Conservation (phyloP, 2,797 vertebrate species). For the Tangara arthus region DNA sequence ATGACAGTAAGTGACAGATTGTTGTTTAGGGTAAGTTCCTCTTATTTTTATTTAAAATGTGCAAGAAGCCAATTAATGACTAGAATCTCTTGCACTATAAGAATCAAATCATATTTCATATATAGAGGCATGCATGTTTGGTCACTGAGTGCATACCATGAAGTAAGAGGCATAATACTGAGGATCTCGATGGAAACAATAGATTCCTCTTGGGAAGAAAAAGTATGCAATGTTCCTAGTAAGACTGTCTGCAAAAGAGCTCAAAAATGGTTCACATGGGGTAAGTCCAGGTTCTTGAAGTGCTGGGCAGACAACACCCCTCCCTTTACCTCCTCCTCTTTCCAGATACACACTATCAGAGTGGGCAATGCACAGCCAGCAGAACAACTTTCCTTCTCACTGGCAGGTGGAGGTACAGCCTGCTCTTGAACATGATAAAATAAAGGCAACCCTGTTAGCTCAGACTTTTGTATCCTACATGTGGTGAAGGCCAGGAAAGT, state of each 20-base stretch:
- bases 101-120: background rate
- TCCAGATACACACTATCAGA: background rate
- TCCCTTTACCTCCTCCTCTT: background rate
- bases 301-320: background rate
- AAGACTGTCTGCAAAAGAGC: background rate
- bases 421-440: background rate
- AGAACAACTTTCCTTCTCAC: background rate
- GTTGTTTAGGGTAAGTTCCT: background rate
- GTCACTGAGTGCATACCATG: background rate
- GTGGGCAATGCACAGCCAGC: background rate
- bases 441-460: background rate
- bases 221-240: background rate
- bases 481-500: background rate
- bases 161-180: background rate
- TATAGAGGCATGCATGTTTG: background rate
- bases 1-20: background rate
- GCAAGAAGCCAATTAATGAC: background rate
- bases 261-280: background rate
- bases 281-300: background rate
- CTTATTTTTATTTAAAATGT: background rate
- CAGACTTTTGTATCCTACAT: background rate
- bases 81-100: background rate
- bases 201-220: background rate
- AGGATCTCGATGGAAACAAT: background rate
- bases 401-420: background rate